Conservation (phyloP, 1,140 invertebrate genomes). For the Megalopta genalis region DNA sequence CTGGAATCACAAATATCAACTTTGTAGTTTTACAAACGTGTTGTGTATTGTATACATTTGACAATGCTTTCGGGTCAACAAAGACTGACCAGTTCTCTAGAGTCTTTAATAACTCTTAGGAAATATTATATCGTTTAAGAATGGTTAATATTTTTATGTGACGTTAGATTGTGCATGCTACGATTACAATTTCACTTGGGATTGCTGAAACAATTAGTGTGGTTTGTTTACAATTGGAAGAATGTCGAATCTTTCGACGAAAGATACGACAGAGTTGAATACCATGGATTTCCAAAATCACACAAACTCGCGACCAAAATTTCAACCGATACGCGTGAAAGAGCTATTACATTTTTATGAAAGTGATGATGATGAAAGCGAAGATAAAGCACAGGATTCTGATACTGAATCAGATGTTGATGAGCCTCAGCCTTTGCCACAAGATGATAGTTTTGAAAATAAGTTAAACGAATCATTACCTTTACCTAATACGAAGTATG, state of each 20-base stretch:
- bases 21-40: constrained; percentile 5
- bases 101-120: constrained; percentile 11
- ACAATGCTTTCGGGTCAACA: not conserved
- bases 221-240: constrained; percentile 2
- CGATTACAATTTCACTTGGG: not conserved
- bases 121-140: not conserved
- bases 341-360: constrained; percentile 58
- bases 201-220: not conserved
- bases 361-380: constrained; percentile 66
- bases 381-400: constrained; percentile 55
- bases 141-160: not conserved
- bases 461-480: not conserved
- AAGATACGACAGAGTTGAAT: constrained; percentile 43
- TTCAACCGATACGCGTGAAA: constrained; percentile 68
- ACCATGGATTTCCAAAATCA: constrained; percentile 50
- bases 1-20: constrained; percentile 2
- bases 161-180: not conserved
- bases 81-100: not conserved
- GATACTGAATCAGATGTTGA: constrained; percentile 60
- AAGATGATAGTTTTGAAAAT: constrained; percentile 23
- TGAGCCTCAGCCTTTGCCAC: constrained; percentile 39
- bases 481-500: not conserved
- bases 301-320: constrained; percentile 56
- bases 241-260: constrained; percentile 60
- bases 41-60: not conserved